Evolutionary conservation across 2,797 vertebrate species (phyloP).

Genomic region (Hemitrygon akajei): DNA sequence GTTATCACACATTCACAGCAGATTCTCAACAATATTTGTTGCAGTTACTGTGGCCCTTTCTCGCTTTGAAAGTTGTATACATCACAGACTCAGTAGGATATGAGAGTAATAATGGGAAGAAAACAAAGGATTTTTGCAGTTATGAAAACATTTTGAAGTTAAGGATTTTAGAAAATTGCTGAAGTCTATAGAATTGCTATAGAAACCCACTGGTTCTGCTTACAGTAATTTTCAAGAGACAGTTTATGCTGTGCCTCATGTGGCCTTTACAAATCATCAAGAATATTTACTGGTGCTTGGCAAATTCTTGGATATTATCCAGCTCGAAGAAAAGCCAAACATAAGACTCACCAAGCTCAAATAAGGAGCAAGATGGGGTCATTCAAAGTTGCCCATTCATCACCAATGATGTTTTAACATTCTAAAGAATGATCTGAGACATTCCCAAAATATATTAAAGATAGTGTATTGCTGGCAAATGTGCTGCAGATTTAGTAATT

Average conservation of each 20-base stretch:
- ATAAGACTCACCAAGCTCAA: no score
- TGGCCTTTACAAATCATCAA: background rate
- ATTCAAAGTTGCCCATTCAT: background rate
- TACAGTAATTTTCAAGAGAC: constrained; percentile 1
- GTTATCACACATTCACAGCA: background rate
- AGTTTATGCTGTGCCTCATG: background rate
- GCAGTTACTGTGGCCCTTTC: background rate
- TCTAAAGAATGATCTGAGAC: background rate
- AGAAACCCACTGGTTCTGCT: background rate
- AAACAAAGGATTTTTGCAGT: background rate
- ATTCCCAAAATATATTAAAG: background rate
- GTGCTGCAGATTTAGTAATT: background rate
- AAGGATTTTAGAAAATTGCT: background rate
- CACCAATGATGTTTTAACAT: background rate
- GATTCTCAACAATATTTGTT: background rate
- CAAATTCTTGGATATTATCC: background rate
- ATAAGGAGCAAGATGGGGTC: background rate
- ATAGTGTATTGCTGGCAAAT: background rate
- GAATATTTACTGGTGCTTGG: background rate
- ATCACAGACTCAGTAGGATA: background rate
- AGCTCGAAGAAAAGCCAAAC: background rate
- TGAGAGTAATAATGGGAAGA: background rate
- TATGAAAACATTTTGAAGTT: background rate
- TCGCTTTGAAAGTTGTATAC: background rate
- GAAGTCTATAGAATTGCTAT: background rate